A percentile compares a stretch with the other conserved stretches of the same genome.
These are phyloP conservation scores for Coelopa frigida DNA, from an alignment of 1,140 invertebrate genomes.

Conservation along the genomic window DNA sequence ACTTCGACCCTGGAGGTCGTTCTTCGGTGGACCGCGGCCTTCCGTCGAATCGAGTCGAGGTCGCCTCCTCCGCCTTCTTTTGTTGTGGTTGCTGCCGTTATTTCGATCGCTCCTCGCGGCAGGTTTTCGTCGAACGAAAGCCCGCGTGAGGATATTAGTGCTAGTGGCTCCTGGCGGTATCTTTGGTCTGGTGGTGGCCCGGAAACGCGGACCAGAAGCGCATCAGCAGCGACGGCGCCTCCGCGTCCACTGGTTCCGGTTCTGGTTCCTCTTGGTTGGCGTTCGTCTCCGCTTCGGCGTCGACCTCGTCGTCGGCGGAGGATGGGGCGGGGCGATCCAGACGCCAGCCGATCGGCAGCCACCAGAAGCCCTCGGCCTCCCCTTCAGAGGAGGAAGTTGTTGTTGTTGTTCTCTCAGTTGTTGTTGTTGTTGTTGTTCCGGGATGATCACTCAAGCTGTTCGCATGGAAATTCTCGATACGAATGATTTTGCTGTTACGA, in stretches of 20 bases:
- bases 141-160: too few species aligned
- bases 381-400: background rate
- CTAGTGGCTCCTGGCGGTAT: too few species aligned
- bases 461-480: constrained; percentile 16
- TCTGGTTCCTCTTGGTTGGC: background rate
- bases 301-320: background rate
- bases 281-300: too few species aligned
- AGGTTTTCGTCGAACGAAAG: too few species aligned
- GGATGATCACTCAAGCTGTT: background rate
- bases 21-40: too few species aligned
- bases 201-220: constrained; percentile 23
- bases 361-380: constrained; percentile 25
- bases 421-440: constrained; percentile 10
- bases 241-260: constrained; percentile 8
- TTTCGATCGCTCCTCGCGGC: too few species aligned
- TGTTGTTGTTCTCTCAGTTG: constrained; percentile 6
- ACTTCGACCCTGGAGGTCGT: too few species aligned
- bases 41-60: too few species aligned
- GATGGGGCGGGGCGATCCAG: constrained; percentile 24
- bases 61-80: too few species aligned
- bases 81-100: too few species aligned
- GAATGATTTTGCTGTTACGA: constrained; percentile 42
- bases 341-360: constrained; percentile 30
- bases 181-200: too few species aligned
- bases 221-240: constrained; percentile 30